Percentiles rank a stretch among this genome's conserved stretches.
phyloP scores from a whole-genome alignment of 2,888 invertebrate species.

The Beris morrisii region DNA sequence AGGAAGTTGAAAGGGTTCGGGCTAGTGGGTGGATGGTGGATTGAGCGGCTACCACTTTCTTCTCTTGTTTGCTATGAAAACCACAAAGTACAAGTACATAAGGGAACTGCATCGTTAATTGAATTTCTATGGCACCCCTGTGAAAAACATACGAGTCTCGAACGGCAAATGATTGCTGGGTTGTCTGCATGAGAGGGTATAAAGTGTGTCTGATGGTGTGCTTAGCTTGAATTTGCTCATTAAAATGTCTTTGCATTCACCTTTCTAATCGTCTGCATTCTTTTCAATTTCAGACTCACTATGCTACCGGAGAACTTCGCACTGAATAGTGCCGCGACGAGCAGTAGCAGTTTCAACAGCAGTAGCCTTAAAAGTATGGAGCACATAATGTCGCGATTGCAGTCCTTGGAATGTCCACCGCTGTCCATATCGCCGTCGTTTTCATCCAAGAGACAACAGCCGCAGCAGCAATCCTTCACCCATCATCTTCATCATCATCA shows the following conservation, averaged over 20 bases:
- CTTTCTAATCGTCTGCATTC: background rate
- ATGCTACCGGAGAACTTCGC: constrained; percentile 36
- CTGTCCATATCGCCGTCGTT: constrained; percentile 39
- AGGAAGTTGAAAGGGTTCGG: too few species aligned
- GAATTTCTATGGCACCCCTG: too few species aligned
- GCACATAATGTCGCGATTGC: constrained; percentile 49
- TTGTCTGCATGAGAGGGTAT: too few species aligned
- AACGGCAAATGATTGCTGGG: too few species aligned
- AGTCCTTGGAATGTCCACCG: constrained; percentile 42
- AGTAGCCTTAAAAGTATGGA: constrained; percentile 46
- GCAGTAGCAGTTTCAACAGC: constrained; percentile 5
- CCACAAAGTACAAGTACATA: too few species aligned
- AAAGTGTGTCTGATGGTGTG: too few species aligned
- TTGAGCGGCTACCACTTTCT: too few species aligned
- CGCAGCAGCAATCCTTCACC: constrained; percentile 50
- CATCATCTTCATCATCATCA: constrained; percentile 50
- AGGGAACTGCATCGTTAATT: too few species aligned
- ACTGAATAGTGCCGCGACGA: background rate
- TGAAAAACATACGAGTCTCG: too few species aligned
- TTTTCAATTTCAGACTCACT: constrained; percentile 20
- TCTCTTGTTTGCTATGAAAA: too few species aligned
- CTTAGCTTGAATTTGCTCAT: too few species aligned
- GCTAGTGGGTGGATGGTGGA: too few species aligned
- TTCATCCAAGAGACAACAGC: constrained; percentile 43
- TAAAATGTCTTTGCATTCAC: background rate